Evolutionary conservation across 23 tunicate species (phyloP).

Genomic region (Corella eumyota): DNA sequence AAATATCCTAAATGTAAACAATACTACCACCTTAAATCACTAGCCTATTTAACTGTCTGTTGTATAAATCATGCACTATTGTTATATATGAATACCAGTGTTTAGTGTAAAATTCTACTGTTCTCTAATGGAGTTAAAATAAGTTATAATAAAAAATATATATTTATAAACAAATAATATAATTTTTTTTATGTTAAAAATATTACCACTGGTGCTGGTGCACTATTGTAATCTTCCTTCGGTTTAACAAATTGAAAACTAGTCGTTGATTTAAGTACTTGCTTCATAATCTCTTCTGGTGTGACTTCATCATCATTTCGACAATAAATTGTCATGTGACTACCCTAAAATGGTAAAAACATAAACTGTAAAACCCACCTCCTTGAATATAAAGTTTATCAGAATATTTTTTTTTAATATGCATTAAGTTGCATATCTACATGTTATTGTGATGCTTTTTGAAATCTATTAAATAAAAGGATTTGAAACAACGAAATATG

Average conservation of each 20-base stretch:
- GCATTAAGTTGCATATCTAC: not conserved
- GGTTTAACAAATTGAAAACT: constrained; percentile 60
- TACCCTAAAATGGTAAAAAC: constrained; percentile 21
- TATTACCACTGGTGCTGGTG: constrained; percentile 46
- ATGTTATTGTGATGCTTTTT: not conserved
- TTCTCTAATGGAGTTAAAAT: no score
- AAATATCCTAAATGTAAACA: no score
- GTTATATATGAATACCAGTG: no score
- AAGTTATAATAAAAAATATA: no score
- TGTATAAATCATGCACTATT: no score
- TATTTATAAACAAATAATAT: no score
- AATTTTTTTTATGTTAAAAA: no score
- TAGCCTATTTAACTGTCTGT: no score
- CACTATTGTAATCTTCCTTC: constrained; percentile 14
- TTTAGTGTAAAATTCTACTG: no score
- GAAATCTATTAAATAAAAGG: no score
- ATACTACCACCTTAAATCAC: no score
- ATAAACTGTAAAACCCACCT: not conserved
- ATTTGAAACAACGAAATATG: no score
- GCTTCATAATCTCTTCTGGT: constrained; percentile 78
- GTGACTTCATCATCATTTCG: constrained; percentile 89
- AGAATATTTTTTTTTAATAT: not conserved
- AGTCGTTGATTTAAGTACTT: constrained; percentile 54
- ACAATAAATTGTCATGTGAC: constrained; percentile 60
- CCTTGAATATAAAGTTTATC: not conserved